Conservation (phyloP, 2,888 invertebrate species). For the Ormyrus rosae region DNA sequence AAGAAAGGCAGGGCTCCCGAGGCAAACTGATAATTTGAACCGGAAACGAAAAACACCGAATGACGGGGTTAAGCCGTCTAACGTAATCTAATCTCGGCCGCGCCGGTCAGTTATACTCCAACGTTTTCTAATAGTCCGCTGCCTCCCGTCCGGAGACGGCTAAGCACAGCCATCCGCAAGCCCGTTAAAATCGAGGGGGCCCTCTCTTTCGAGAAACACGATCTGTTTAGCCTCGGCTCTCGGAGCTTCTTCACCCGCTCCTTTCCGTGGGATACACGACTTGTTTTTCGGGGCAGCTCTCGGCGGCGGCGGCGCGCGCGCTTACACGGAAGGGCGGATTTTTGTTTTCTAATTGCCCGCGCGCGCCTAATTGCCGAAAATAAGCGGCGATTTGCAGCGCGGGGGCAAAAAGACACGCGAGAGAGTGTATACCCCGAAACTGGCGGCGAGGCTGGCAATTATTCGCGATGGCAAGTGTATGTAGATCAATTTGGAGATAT, state of each 20-base stretch:
- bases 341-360: conserved; percentile 67
- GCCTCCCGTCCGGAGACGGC: background rate
- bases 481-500: conserved; percentile 5
- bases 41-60: conserved; percentile 41
- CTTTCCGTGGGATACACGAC: conserved; percentile 14
- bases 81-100: conserved; percentile 43
- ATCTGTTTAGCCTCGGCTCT: conserved; percentile 70
- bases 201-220: conserved; percentile 68
- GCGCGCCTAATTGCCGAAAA: conserved; percentile 61
- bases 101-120: background rate
- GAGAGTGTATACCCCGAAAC: too few relatives aligned
- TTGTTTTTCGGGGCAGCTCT: conserved; percentile 1
- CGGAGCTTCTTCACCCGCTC: background rate
- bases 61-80: conserved; percentile 24
- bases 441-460: background rate
- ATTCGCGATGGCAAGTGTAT: background rate
- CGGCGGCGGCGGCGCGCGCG: background rate
- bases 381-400: conserved; percentile 35
- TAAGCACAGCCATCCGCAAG: conserved; percentile 61
- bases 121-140: conserved; percentile 31
- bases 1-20: too few relatives aligned
- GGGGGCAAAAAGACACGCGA: background rate
- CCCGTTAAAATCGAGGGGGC: conserved; percentile 63
- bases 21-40: conserved; percentile 44
- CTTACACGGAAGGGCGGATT: conserved; percentile 15